Percentiles rank a stretch among this genome's conserved stretches.
Conservation (phyloP, 2,888 invertebrate species). For the Polietes domitor region DNA sequence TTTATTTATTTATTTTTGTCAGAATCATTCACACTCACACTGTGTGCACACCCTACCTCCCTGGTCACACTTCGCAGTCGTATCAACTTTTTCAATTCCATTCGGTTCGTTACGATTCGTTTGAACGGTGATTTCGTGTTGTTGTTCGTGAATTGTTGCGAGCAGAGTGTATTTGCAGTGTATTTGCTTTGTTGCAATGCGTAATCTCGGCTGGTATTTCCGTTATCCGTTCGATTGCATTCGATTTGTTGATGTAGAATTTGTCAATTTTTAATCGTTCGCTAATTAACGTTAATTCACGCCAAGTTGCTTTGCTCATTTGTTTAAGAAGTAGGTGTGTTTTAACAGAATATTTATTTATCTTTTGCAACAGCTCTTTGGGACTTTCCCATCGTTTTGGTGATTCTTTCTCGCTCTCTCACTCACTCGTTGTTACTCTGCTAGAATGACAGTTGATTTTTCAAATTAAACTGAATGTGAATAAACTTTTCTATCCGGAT, state of each 20-base stretch:
- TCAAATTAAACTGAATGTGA: background rate
- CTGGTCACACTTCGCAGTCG: too few relatives aligned
- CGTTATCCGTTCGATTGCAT: constrained; percentile 46
- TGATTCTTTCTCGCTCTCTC: background rate
- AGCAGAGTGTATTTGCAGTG: background rate
- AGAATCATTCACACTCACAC: background rate
- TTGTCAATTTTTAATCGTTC: constrained; percentile 51
- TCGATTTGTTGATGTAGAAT: background rate
- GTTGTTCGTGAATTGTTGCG: background rate
- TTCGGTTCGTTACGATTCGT: too few relatives aligned
- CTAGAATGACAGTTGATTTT: background rate
- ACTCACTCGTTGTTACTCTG: background rate
- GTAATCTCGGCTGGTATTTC: constrained; percentile 61
- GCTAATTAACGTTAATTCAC: constrained; percentile 47
- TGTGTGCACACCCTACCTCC: background rate
- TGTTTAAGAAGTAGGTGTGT: background rate
- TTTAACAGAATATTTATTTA: background rate
- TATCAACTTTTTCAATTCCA: too few relatives aligned
- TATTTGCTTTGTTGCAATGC: constrained; percentile 48
- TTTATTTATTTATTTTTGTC: too few relatives aligned
- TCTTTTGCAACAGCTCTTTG: background rate
- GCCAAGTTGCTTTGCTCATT: background rate
- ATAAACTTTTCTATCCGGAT: background rate
- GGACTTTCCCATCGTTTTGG: constrained; percentile 20
- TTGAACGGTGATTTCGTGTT: too few relatives aligned